Evolutionary conservation across 2,888 invertebrate genomes (phyloP), one percentile per base, ranked within the genome.

Genomic region (Mimas tiliae): DNA sequence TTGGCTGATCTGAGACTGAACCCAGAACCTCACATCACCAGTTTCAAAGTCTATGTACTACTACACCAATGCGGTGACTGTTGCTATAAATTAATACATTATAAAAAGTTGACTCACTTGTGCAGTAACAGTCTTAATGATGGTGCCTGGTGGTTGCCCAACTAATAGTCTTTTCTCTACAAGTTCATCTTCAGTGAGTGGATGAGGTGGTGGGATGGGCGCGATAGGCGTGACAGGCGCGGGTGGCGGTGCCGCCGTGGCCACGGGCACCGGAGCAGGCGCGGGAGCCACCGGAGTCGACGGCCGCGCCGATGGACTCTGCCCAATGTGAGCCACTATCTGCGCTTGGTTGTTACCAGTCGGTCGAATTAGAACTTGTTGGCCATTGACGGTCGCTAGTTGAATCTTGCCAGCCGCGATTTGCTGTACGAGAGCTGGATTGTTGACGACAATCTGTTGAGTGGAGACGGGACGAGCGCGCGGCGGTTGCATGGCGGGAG

Each of bases 41-140:
- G n/a, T n/a, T n/a, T n/a, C n/a, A n/a, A n/a, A n/a, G n/a, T n/a
- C n/a, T n/a, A n/a, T n/a, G n/a, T n/a, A n/a, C n/a, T n/a, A n/a
- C n/a, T n/a, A n/a, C 50, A 50, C 14, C 8, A 50, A 11, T 8
- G 9, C 6, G n/a, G 14, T 48, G 8, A 19, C 19, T 8, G 14
- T 50, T 19, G 8, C 0, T 19, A 21, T 11, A 8, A 52, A 14
- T 38, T n/a, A 34, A 34, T 8, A 1, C 27, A 55, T 16, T 38
- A 58, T 3, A 19, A 58, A 58, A 19, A 42, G 19, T 12, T 4
- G 12, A 63, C 48, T 85, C 69, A 93, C 94, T 90, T 97, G 97
- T 0, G 97, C 97, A 0, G 97, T 97, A 8, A 97, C 97, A 76
- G 97, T 97, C 85, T 97, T 97, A 68, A 98, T 97, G 0, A 97